Conservation (phyloP, 2,888 invertebrate species). For the Metallyticus violacea region DNA sequence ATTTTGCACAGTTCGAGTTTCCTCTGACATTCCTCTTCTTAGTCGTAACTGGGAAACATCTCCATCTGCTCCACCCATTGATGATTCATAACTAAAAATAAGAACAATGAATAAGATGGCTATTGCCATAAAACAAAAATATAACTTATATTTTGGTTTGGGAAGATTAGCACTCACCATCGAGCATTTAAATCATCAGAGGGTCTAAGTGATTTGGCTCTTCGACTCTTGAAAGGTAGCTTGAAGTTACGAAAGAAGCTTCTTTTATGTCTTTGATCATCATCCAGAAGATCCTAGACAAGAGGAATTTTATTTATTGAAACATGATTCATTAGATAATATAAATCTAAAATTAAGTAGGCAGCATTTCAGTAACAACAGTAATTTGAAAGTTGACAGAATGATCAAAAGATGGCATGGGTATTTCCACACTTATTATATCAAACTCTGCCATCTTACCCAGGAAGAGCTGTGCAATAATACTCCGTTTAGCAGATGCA, state of each 20-base stretch:
- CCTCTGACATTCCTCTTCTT: conserved; percentile 45
- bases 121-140: neutral
- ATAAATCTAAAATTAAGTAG: neutral
- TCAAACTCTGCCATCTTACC: no score
- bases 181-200: conserved; percentile 41
- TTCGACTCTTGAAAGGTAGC: conserved; percentile 63
- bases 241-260: conserved; percentile 73
- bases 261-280: conserved; percentile 56
- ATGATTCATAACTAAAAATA: conserved; percentile 36
- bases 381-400: no score
- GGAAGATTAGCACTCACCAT: conserved; percentile 14
- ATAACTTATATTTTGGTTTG: no score
- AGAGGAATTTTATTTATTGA: neutral
- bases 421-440: no score
- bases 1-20: conserved; percentile 37
- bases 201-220: conserved; percentile 54
- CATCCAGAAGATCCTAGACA: conserved; percentile 49
- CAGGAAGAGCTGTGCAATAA: no score
- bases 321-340: neutral
- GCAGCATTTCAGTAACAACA: neutral
- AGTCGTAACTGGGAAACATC: conserved; percentile 36
- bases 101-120: neutral
- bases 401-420: no score
- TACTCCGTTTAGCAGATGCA: no score
- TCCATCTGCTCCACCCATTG: conserved; percentile 43